Conservation (phyloP, 2,113 vertebrate genomes). For the Naja naja region DNA sequence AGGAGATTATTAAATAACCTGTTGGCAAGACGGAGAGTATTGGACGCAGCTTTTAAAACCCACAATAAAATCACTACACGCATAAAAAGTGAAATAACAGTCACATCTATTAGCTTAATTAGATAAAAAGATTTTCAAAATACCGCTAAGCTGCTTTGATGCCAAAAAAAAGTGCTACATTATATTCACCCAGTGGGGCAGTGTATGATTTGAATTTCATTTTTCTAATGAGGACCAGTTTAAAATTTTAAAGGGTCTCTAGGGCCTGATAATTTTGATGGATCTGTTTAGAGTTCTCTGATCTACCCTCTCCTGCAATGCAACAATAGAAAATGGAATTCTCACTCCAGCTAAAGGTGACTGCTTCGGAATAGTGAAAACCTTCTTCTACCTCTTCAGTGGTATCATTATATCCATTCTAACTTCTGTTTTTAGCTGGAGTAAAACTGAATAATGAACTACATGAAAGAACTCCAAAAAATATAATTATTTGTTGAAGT, state of each 20-base stretch:
- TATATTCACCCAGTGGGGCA: slow-evolving; percentile 14
- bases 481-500: neutral
- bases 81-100: slow-evolving; percentile 66
- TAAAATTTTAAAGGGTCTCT: neutral
- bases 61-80: slow-evolving; percentile 66
- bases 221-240: neutral
- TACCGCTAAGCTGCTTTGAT: neutral
- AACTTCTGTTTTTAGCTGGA: neutral
- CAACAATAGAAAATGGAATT: neutral
- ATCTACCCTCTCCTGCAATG: neutral
- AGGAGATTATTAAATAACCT: slow-evolving; percentile 56
- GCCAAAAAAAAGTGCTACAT: neutral
- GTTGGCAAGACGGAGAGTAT: slow-evolving; percentile 59
- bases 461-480: neutral
- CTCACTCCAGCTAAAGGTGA: neutral
- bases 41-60: slow-evolving; percentile 56
- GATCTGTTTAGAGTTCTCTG: neutral
- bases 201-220: slow-evolving; percentile 21
- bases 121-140: slow-evolving; percentile 53
- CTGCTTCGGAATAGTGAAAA: neutral
- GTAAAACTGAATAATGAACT: neutral
- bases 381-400: neutral
- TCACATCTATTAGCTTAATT: slow-evolving; percentile 59
- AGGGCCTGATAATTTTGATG: neutral
- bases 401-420: neutral